A percentile compares a stretch with the other conserved stretches of the same genome.
phyloP scores from a whole-genome alignment of 2,888 invertebrate genomes.

The Drosophila atroscutellata region DNA sequence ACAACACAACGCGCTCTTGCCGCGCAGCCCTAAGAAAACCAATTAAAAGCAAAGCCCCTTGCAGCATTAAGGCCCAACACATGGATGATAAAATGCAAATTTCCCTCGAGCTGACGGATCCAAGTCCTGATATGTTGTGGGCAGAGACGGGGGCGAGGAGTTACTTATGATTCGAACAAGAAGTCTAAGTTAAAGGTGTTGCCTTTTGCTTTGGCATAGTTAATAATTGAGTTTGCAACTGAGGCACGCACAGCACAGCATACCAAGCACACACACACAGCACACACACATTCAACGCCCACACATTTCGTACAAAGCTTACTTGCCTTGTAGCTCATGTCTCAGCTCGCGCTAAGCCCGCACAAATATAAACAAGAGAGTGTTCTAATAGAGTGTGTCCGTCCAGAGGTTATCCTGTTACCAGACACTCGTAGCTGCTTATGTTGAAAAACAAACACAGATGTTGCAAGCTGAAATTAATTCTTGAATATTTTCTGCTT shows the following conservation, averaged over 20 bases:
- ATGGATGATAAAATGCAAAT: conserved; percentile 79
- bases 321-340: conserved; percentile 54
- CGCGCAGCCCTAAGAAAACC: conserved; percentile 57
- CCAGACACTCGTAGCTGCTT: not conserved
- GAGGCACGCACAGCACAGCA: conserved; percentile 67
- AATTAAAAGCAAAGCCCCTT: conserved; percentile 75
- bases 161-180: conserved; percentile 48
- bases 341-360: conserved; percentile 50
- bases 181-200: conserved; percentile 66
- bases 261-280: conserved; percentile 19
- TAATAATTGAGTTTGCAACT: conserved; percentile 78
- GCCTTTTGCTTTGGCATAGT: conserved; percentile 63
- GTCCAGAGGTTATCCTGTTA: conserved; percentile 2
- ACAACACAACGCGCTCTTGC: not conserved
- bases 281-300: conserved; percentile 15
- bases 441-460: not conserved
- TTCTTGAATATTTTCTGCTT: not conserved
- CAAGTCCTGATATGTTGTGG: not conserved
- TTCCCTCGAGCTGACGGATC: conserved; percentile 66
- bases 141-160: conserved; percentile 16
- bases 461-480: not conserved
- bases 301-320: conserved; percentile 7
- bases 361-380: conserved; percentile 25
- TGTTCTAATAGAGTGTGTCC: not conserved
- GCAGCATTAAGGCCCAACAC: conserved; percentile 52